phyloP scores from a whole-genome alignment of 2,113 vertebrate genomes.

The Fukomys damarensis region DNA sequence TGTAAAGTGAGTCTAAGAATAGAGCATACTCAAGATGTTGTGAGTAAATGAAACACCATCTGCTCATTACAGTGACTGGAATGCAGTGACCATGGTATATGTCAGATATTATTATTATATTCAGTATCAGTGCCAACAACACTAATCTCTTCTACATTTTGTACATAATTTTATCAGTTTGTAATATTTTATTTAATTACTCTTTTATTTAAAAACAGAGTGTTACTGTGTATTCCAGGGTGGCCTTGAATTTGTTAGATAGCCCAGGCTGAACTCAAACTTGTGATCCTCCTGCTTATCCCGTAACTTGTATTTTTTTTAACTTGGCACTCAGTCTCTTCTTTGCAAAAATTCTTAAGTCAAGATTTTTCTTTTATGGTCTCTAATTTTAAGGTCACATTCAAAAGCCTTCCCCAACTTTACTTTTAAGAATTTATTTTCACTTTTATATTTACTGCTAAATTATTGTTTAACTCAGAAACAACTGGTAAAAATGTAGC shows the following conservation, averaged over 20 bases:
- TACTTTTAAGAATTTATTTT: conserved; percentile 46
- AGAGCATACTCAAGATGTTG: neutral
- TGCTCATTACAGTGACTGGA: neutral
- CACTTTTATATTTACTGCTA: conserved; percentile 4
- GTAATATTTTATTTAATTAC: neutral
- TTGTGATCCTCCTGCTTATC: neutral
- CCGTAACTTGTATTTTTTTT: conserved; percentile 1
- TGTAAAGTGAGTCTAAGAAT: neutral
- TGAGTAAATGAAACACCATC: neutral
- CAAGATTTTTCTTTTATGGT: neutral
- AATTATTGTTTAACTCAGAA: conserved; percentile 7
- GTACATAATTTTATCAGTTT: neutral
- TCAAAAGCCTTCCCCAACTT: neutral
- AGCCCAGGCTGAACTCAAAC: neutral
- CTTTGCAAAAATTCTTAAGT: neutral
- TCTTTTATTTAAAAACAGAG: neutral
- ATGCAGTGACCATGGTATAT: neutral
- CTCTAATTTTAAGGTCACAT: neutral
- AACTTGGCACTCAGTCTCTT: neutral
- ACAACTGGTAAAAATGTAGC: neutral
- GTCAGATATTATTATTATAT: neutral
- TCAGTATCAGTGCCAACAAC: neutral
- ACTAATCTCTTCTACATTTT: neutral
- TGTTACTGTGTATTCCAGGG: neutral
- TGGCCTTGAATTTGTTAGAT: neutral